These are phyloP conservation scores for Phenganax marumi DNA, from an alignment of 92 coral and sea anemone genomes.

Conservation along the genomic window DNA sequence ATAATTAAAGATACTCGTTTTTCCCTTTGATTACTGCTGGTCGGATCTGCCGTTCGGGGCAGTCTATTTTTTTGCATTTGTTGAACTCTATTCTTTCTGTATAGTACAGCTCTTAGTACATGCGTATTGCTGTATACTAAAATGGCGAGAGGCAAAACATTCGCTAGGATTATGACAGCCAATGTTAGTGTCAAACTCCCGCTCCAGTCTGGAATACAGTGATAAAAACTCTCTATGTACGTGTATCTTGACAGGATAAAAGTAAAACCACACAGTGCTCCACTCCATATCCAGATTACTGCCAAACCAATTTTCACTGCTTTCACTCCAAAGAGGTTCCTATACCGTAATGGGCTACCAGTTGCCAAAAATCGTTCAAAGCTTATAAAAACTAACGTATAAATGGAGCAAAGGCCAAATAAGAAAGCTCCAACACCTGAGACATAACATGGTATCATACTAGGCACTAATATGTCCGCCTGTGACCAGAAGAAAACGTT, in stretches of 20 bases:
- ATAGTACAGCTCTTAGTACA: neutral
- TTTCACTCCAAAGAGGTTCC: neutral
- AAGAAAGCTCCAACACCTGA: slow-evolving; percentile 2
- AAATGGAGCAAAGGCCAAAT: neutral
- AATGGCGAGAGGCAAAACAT: neutral
- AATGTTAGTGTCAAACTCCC: neutral
- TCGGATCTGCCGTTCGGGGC: neutral
- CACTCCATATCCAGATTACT: slow-evolving; percentile 5
- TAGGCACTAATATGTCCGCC: neutral
- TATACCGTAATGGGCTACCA: neutral
- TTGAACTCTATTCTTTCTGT: neutral
- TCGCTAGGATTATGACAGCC: neutral
- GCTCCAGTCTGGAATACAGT: slow-evolving; percentile 8
- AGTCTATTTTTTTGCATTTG: too few relatives aligned
- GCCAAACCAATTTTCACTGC: neutral
- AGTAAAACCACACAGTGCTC: neutral
- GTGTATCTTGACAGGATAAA: neutral
- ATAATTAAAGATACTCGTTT: neutral
- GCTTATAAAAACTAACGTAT: slow-evolving; percentile 17
- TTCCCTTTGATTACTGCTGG: neutral
- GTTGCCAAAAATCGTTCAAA: slow-evolving; percentile 14
- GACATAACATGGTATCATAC: neutral
- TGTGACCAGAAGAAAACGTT: slow-evolving; percentile 1
- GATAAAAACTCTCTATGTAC: neutral
- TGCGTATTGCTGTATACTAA: neutral